A percentile compares a stretch with the other conserved stretches of the same genome.
Conservation (phyloP, 2,797 vertebrate species). For the Columba guinea region DNA sequence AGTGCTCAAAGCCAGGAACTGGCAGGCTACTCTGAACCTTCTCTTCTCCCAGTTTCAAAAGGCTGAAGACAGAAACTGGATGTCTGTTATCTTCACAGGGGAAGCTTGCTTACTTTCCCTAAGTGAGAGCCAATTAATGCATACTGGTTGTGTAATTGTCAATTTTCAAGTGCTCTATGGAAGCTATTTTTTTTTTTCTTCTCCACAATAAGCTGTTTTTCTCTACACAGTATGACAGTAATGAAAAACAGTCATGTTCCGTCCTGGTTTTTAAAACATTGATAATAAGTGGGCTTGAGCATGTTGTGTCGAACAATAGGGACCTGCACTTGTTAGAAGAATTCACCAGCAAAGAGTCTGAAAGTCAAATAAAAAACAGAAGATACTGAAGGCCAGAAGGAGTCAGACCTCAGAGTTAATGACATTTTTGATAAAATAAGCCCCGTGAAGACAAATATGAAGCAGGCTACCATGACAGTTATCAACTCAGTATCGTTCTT, state of each 20-base stretch:
- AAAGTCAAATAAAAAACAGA: constrained; percentile 36
- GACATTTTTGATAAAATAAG: constrained; percentile 19
- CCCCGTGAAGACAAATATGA: not conserved
- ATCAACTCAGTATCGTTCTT: not conserved
- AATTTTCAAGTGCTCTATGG: constrained; percentile 61
- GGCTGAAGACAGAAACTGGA: not conserved
- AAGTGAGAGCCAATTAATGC: constrained; percentile 73
- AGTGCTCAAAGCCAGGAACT: not conserved
- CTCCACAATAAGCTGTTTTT: constrained; percentile 69
- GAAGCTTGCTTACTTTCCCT: constrained; percentile 12
- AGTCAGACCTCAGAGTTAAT: constrained; percentile 11
- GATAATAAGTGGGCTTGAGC: constrained; percentile 59
- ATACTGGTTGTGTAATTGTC: constrained; percentile 73
- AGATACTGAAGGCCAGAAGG: not conserved
- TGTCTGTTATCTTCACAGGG: constrained; percentile 3
- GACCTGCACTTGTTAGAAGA: constrained; percentile 56
- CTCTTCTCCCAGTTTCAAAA: constrained; percentile 30
- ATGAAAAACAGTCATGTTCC: constrained; percentile 71
- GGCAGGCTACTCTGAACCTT: not conserved
- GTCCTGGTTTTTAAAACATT: constrained; percentile 60
- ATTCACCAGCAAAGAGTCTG: constrained; percentile 26
- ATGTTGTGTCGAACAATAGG: constrained; percentile 38
- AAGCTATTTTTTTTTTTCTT: constrained; percentile 48
- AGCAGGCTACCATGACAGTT: not conserved
- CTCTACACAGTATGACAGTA: constrained; percentile 72